Evolutionary conservation across 2,888 invertebrate species (phyloP).

Genomic region (Rhimphoctona megacephalus): DNA sequence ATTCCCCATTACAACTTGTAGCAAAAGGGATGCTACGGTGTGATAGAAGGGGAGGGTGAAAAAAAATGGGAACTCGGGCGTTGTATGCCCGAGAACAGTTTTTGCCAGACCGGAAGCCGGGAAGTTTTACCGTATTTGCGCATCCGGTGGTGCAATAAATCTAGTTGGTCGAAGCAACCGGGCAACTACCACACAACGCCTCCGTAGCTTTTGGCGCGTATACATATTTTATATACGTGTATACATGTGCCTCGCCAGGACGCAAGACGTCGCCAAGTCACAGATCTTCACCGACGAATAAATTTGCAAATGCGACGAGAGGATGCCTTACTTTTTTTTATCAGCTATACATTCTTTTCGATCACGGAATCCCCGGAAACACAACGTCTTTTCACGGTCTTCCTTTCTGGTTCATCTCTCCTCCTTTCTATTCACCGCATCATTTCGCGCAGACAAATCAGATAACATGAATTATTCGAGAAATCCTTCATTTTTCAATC

Average conservation of each 20-base stretch:
- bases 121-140: constrained; percentile 85
- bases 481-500: constrained; percentile 1
- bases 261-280: constrained; percentile 70
- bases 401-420: constrained; percentile 48
- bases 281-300: constrained; percentile 67
- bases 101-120: constrained; percentile 82
- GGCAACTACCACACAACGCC: constrained; percentile 55
- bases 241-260: constrained; percentile 29
- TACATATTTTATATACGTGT: constrained; percentile 15
- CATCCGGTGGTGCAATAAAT: constrained; percentile 83
- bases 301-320: constrained; percentile 68
- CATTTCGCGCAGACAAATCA: constrained; percentile 17
- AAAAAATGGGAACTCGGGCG: constrained; percentile 50
- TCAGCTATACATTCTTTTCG: constrained; percentile 34
- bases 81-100: constrained; percentile 80
- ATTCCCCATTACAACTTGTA: constrained; percentile 12
- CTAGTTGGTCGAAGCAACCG: constrained; percentile 67
- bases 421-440: background rate
- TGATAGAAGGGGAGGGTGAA: constrained; percentile 39
- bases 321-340: constrained; percentile 20
- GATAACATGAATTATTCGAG: constrained; percentile 3
- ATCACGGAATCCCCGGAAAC: constrained; percentile 55
- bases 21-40: constrained; percentile 36
- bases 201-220: constrained; percentile 48
- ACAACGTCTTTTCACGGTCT: constrained; percentile 67